Percentiles rank a stretch among this genome's conserved stretches.
phyloP scores from a whole-genome alignment of 2,113 vertebrate species.

The Corythornis vintsioides region DNA sequence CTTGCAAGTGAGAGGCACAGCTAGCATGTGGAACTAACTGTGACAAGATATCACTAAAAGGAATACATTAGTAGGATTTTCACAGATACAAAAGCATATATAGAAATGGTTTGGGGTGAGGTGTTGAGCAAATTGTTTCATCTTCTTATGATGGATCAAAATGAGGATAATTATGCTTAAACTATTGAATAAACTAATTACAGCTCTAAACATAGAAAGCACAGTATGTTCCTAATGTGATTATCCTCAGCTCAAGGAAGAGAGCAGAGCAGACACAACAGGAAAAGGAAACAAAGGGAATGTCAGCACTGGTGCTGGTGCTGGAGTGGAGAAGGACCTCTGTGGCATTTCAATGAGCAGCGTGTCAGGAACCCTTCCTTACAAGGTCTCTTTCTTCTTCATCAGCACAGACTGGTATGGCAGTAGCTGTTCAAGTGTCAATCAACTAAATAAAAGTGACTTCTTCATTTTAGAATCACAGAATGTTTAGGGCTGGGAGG shows the following conservation, averaged over 20 bases:
- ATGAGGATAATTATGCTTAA: conserved; percentile 3
- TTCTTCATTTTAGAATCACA: not conserved
- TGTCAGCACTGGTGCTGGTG: not conserved
- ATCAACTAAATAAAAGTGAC: not conserved
- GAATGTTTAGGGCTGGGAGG: too few relatives aligned
- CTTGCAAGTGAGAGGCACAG: not conserved
- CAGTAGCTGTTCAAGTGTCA: not conserved
- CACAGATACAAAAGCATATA: not conserved
- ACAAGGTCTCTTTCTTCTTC: not conserved
- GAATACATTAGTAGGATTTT: not conserved
- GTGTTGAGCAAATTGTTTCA: not conserved
- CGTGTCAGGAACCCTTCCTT: not conserved
- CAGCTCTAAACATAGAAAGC: conserved; percentile 19
- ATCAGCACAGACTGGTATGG: accelerated
- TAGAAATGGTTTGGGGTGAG: not conserved
- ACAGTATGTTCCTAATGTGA: conserved; percentile 14
- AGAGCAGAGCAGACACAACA: not conserved
- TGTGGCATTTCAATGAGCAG: not conserved
- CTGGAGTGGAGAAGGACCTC: not conserved
- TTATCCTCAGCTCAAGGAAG: conserved; percentile 13
- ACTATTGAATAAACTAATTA: conserved; percentile 25
- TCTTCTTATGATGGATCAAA: not conserved
- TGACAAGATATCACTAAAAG: not conserved
- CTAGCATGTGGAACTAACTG: not conserved
- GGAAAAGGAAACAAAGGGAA: not conserved